Percentiles rank a stretch among this genome's conserved stretches.
phyloP scores from a whole-genome alignment of 2,888 invertebrate species.

The Agyllia agylla region DNA sequence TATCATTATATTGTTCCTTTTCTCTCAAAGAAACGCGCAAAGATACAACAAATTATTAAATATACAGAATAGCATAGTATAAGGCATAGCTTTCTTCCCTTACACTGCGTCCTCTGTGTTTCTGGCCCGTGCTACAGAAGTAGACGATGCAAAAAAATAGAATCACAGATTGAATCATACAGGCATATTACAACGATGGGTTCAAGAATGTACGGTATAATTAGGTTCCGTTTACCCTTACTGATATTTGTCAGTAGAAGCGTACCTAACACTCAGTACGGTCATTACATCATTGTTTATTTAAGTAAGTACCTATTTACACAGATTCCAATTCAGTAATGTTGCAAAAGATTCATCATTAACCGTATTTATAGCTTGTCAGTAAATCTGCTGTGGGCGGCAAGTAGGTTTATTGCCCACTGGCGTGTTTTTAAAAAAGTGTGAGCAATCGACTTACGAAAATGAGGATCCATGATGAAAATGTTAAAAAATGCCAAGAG shows the following conservation, averaged over 20 bases:
- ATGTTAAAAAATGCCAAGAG: background rate
- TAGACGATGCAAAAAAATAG: background rate
- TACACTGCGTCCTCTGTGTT: background rate
- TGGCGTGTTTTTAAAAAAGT: constrained; percentile 82
- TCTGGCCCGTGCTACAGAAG: background rate
- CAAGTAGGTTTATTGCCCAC: constrained; percentile 85
- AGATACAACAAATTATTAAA: too few relatives aligned
- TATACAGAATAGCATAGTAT: background rate
- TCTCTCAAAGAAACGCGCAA: too few relatives aligned
- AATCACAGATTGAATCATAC: too few relatives aligned
- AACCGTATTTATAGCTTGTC: constrained; percentile 85
- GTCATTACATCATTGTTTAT: constrained; percentile 86
- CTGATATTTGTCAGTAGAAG: background rate
- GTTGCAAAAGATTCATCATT: constrained; percentile 84
- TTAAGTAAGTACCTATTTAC: constrained; percentile 84
- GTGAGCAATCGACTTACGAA: constrained; percentile 51
- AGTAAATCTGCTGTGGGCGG: constrained; percentile 82
- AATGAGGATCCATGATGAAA: constrained; percentile 11
- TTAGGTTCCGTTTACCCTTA: background rate
- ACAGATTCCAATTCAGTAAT: constrained; percentile 81
- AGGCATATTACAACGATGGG: background rate
- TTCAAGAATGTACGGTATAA: background rate
- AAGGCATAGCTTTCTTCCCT: background rate
- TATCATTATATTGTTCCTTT: too few relatives aligned
- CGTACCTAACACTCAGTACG: background rate